Conservation (phyloP, 2,888 invertebrate genomes). For the Osedax frankpressi region DNA sequence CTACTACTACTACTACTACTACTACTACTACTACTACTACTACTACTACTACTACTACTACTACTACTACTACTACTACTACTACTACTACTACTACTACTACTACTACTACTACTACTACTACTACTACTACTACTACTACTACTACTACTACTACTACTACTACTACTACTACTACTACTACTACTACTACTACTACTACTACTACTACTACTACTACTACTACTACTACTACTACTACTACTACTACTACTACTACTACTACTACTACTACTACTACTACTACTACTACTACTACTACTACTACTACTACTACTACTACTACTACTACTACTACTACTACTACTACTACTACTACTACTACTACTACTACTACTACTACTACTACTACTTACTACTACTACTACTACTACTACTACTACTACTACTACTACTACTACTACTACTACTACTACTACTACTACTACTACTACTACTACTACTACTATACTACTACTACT, state of each 20-base stretch:
- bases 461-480: background rate
- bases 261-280: background rate
- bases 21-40: background rate
- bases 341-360: background rate
- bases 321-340: background rate
- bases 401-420: background rate
- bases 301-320: background rate
- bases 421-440: background rate
- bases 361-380: background rate
- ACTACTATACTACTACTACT: background rate
- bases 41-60: background rate
- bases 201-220: background rate
- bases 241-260: background rate
- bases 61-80: background rate
- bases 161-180: background rate
- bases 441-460: background rate
- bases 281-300: background rate
- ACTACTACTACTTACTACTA: background rate
- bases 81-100: background rate
- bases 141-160: background rate
- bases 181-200: background rate
- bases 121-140: background rate
- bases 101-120: background rate
- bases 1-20: background rate
- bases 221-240: background rate